Percentiles rank a stretch among this genome's conserved stretches.
These are phyloP conservation scores for Echinometra lucunter DNA, from an alignment of 53 echinoderm and acorn worm genomes.

Conservation along the genomic window DNA sequence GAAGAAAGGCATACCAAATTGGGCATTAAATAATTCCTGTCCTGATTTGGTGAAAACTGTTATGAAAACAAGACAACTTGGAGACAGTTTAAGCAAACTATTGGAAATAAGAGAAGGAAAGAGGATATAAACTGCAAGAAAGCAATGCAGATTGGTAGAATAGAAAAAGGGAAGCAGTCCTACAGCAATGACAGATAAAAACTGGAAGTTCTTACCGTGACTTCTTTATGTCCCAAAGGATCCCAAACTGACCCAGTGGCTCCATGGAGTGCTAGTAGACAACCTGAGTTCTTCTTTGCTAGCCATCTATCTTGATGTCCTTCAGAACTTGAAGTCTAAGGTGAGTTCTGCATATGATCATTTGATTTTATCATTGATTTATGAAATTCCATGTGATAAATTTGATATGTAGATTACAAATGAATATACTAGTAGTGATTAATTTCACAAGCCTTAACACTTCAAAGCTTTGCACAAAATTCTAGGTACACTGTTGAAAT, in stretches of 20 bases:
- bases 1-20: too few relatives aligned
- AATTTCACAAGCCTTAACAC: not conserved
- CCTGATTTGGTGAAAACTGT: too few relatives aligned
- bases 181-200: not conserved
- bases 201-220: not conserved
- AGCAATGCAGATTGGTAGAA: not conserved
- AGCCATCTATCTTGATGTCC: constrained; percentile 90
- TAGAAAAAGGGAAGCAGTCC: not conserved
- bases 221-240: constrained; percentile 68
- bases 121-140: not conserved
- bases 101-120: not conserved
- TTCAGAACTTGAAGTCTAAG: constrained; percentile 92
- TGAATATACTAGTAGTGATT: not conserved
- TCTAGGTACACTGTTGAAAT: not conserved
- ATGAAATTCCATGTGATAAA: not conserved
- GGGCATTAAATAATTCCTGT: too few relatives aligned
- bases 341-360: constrained; percentile 39
- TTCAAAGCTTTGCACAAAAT: not conserved
- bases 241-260: constrained; percentile 89
- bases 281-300: constrained; percentile 90
- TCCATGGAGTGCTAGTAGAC: constrained; percentile 87
- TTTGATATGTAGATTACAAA: not conserved
- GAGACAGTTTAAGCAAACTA: too few relatives aligned
- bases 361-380: not conserved
- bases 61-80: too few relatives aligned